These are phyloP conservation scores for Sylvilagus bachmani DNA, from an alignment of 2,113 vertebrate species.

Conservation along the genomic window DNA sequence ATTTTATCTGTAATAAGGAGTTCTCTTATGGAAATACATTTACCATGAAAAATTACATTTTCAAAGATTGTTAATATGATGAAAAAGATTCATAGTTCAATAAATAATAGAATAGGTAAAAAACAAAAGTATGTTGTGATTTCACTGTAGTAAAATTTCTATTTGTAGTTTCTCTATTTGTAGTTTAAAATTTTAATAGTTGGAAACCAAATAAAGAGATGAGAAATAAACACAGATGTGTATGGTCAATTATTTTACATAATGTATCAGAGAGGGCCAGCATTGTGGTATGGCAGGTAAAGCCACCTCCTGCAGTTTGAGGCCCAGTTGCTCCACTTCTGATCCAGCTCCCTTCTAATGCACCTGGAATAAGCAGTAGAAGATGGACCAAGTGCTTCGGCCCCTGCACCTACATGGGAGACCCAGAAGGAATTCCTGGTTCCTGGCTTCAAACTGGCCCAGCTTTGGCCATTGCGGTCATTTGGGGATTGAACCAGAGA, in stretches of 20 bases:
- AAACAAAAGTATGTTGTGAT: neutral
- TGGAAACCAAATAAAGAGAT: neutral
- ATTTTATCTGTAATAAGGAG: neutral
- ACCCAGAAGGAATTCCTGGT: too few relatives aligned
- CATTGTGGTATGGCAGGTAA: too few relatives aligned
- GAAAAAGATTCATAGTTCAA: neutral
- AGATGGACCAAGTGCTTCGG: too few relatives aligned
- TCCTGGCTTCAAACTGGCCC: too few relatives aligned
- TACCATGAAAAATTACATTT: constrained; percentile 15
- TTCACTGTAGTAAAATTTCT: neutral
- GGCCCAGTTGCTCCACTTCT: too few relatives aligned
- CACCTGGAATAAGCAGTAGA: too few relatives aligned
- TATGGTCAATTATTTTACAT: neutral
- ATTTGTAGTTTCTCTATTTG: neutral
- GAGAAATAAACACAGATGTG: neutral
- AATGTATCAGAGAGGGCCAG: too few relatives aligned
- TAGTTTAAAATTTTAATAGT: neutral
- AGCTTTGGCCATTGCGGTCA: too few relatives aligned
- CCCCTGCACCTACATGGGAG: too few relatives aligned
- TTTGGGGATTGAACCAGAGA: too few relatives aligned
- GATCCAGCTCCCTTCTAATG: too few relatives aligned
- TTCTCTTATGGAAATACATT: neutral
- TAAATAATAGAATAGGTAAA: neutral
- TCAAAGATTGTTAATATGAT: neutral
- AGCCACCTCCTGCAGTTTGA: too few relatives aligned